Percentiles rank a stretch among this genome's conserved stretches.
phyloP scores from a whole-genome alignment of 2,113 vertebrate species.

The Ellobius talpinus region DNA sequence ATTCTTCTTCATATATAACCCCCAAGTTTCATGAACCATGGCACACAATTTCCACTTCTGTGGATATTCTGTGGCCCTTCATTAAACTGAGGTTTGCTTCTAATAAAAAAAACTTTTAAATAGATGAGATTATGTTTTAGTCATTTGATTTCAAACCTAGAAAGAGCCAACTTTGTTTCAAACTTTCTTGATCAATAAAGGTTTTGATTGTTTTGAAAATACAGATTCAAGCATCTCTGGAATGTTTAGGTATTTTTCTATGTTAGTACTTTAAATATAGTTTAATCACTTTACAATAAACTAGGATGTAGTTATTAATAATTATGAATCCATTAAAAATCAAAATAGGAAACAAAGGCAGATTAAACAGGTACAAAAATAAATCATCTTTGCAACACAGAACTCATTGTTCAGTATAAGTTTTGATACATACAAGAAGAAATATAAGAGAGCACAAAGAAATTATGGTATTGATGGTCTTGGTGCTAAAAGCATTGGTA shows the following conservation, averaged over 20 bases:
- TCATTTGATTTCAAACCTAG: slow-evolving; percentile 19
- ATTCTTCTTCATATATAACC: background rate
- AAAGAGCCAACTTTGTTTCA: background rate
- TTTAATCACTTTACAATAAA: slow-evolving; percentile 42
- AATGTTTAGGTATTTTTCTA: background rate
- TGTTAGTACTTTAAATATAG: slow-evolving; percentile 18
- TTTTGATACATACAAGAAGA: background rate
- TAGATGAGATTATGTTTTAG: slow-evolving; percentile 36
- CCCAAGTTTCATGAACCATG: background rate
- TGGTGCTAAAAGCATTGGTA: background rate
- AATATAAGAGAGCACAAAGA: background rate
- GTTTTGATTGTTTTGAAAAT: slow-evolving; percentile 37
- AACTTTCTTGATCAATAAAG: slow-evolving; percentile 43
- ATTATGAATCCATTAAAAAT: background rate
- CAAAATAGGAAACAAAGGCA: background rate
- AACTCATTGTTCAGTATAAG: background rate
- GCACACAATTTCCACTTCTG: background rate
- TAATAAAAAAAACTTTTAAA: background rate
- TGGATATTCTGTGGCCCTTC: background rate
- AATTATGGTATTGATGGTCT: background rate
- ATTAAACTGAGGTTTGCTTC: background rate
- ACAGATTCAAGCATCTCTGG: slow-evolving; percentile 18
- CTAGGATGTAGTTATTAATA: background rate
- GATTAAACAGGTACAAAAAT: background rate
- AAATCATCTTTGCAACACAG: background rate